Evolutionary conservation across 1,140 invertebrate genomes (phyloP).

Genomic region (Eriocheir sinensis): DNA sequence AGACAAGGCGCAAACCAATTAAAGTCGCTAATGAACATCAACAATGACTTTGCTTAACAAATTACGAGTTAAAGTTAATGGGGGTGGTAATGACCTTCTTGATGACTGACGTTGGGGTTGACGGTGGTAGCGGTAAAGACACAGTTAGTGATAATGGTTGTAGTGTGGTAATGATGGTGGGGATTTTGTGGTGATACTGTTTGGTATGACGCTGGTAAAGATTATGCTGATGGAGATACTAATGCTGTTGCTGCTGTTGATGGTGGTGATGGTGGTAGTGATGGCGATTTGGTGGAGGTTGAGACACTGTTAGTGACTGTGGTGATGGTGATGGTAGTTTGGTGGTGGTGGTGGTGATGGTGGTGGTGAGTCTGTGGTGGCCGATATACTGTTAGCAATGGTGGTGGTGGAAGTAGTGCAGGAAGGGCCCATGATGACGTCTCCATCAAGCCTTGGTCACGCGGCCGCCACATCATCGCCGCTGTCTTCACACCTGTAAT

Average conservation of each 20-base stretch:
- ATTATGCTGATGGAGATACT: too few relatives aligned
- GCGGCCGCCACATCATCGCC: not conserved
- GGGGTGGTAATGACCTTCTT: not conserved
- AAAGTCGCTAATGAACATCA: not conserved
- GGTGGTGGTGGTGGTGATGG: not conserved
- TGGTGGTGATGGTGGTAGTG: too few relatives aligned
- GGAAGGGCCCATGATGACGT: not conserved
- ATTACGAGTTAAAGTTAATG: not conserved
- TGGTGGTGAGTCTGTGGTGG: not conserved
- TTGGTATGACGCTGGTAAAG: too few relatives aligned
- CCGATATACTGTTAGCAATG: too few relatives aligned
- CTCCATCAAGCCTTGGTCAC: constrained; percentile 10
- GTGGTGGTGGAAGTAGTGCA: not conserved
- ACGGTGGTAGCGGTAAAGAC: not conserved
- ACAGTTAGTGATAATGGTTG: too few relatives aligned
- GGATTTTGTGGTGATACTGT: too few relatives aligned
- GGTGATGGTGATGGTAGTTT: too few relatives aligned
- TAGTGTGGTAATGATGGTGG: too few relatives aligned
- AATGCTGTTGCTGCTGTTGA: too few relatives aligned
- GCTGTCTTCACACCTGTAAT: constrained; percentile 14
- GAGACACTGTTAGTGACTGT: too few relatives aligned
- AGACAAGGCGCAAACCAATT: not conserved
- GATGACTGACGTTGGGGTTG: not conserved
- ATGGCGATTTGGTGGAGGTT: too few relatives aligned
- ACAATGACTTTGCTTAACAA: not conserved